A percentile compares a stretch with the other conserved stretches of the same genome.
phyloP scores from a whole-genome alignment of 2,888 invertebrate genomes.

The Drosophila atripex region DNA sequence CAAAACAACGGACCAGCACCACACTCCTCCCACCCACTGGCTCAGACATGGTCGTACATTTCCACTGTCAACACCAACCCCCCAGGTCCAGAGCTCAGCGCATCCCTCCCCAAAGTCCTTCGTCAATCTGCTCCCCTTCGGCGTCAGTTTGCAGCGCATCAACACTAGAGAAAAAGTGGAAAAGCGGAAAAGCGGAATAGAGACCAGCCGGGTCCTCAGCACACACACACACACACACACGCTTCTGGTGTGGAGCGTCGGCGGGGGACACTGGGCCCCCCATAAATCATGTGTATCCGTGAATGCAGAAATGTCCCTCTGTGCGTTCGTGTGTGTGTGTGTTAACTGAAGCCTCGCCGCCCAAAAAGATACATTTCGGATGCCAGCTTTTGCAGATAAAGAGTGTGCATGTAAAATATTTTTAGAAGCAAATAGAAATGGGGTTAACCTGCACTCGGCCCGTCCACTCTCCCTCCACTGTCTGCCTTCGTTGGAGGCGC shows the following conservation, averaged over 20 bases:
- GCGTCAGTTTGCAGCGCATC: conserved; percentile 48
- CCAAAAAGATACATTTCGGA: conserved; percentile 62
- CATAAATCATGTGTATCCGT: conserved; percentile 52
- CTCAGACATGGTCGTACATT: conserved; percentile 51
- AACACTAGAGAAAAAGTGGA: conserved; percentile 48
- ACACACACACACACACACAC: background rate
- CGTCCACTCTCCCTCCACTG: conserved; percentile 16
- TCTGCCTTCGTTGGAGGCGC: conserved; percentile 25
- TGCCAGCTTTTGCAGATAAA: conserved; percentile 70
- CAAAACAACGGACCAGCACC: conserved; percentile 23
- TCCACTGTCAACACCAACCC: conserved; percentile 60
- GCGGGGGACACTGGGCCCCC: conserved; percentile 50
- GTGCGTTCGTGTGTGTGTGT: conserved; percentile 13
- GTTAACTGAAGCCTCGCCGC: conserved; percentile 39
- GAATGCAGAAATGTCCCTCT: background rate
- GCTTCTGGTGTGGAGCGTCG: conserved; percentile 9
- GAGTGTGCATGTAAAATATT: conserved; percentile 73
- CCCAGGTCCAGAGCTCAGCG: conserved; percentile 38
- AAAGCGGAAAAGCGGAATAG: conserved; percentile 1
- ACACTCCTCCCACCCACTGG: conserved; percentile 11
- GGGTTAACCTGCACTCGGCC: conserved; percentile 60
- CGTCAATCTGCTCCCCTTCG: background rate
- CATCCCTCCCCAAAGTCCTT: conserved; percentile 5
- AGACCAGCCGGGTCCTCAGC: too few species aligned
- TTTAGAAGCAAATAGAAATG: conserved; percentile 59